Evolutionary conservation across 2,113 vertebrate species (phyloP), one percentile per base, ranked within the genome.

Genomic region (Atherinomorus stipes): DNA sequence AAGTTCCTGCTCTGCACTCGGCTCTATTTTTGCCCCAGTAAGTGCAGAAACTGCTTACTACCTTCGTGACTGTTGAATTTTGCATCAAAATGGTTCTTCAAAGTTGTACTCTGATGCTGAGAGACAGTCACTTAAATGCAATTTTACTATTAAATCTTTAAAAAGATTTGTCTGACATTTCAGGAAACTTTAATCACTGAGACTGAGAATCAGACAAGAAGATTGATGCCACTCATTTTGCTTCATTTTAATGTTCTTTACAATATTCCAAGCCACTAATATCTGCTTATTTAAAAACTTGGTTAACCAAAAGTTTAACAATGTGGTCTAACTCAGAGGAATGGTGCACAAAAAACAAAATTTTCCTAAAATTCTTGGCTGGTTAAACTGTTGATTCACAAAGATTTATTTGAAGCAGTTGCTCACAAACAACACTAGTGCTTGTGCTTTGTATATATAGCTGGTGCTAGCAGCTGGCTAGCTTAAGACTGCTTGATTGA

Each of bases 21-120:
- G 31, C 31, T 34, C 31, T 5, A 34, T 64, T 47, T 49, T 28
- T 62, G 62, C 78, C 64, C 60, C 66, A 51, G 37, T 49, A 63
- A 78, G 57, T 22, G 34, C 8, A 68, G 15, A 66, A 47, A 47
- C 7, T 22, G 47, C 4, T 37, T 22, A 23, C 34, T 19, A 40
- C 37, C 34, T 22, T 21, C n/a, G 21, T 59, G 31, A 12, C 21
- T 56, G 54, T 49, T 34, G 1, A 44, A 52, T 25, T 40, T 21
- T 28, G 45, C 4, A 28, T 18, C 21, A 18, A 25, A 54, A 44
- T 15, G 19, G 16, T 37, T 11, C 34, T 37, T 37, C 11, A 7
- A 16, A 15, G 13, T 42, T 42, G 16, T 15, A 13, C 49, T 56
- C 4, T 53, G 26, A 40, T 26, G 15, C 23, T 18, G 38, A 38